Conservation (phyloP, 2,113 vertebrate species). For the Toxotes jaculatrix region DNA sequence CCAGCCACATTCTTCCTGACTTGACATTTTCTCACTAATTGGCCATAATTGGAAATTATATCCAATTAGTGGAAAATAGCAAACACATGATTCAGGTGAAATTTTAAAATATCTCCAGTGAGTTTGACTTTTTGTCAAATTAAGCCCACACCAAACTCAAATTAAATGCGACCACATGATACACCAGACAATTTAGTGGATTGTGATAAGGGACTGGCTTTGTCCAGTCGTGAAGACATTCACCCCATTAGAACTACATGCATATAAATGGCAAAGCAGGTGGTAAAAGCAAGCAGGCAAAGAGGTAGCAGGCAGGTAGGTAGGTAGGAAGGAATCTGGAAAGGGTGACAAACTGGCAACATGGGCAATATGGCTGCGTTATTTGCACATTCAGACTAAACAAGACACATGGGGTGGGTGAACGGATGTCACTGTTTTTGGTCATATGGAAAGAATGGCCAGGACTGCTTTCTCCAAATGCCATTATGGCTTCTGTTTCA, state of each 20-base stretch:
- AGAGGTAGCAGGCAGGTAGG: conserved; percentile 87
- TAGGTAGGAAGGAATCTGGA: conserved; percentile 83
- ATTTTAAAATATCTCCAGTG: conserved; percentile 37
- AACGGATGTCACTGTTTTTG: conserved; percentile 30
- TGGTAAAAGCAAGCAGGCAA: conserved; percentile 89
- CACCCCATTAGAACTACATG: conserved; percentile 81
- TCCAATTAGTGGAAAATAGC: conserved; percentile 59
- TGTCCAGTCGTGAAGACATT: conserved; percentile 67
- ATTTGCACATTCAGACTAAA: conserved; percentile 69
- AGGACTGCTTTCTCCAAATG: not conserved
- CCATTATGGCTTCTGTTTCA: conserved; percentile 3
- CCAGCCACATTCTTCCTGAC: conserved; percentile 54
- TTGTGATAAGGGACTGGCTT: conserved; percentile 54
- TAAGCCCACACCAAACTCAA: conserved; percentile 62
- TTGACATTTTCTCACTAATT: conserved; percentile 69
- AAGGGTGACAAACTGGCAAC: conserved; percentile 82
- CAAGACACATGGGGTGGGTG: conserved; percentile 55
- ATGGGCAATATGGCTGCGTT: conserved; percentile 85
- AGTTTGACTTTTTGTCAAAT: conserved; percentile 40
- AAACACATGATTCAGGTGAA: conserved; percentile 44
- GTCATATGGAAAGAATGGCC: conserved; percentile 30
- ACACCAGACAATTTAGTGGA: conserved; percentile 66
- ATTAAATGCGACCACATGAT: conserved; percentile 54
- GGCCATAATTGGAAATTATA: conserved; percentile 60
- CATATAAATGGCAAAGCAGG: conserved; percentile 86